Base-by-base conservation (phyloP, 2,113 vertebrate genomes). In the Danionella cerebrum region DNA sequence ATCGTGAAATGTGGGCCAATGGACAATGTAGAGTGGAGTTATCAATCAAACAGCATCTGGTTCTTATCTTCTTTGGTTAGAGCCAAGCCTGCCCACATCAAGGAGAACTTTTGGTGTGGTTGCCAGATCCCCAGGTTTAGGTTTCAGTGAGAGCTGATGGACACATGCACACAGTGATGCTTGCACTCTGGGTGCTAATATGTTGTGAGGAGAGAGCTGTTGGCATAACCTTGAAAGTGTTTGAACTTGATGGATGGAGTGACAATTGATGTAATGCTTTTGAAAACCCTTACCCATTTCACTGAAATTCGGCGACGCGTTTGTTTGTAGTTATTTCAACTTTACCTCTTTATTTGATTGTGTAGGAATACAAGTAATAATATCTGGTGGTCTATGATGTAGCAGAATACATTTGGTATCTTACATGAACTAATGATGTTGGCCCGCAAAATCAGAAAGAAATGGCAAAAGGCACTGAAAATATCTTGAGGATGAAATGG, bases 21-120 rank as follows among this genome's bases (percentile, higher is more conserved):
- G 21, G 71, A 73, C 51, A 62, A 33, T 24, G 55, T 58, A 24
- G 58, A 41, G 53, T 66, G 67, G 71, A 69, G 53, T 76, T 69
- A 76, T 78, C 80, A 78, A 78, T 79, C 55, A 76, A 62, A 68
- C 78, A 73, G 70, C 84, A 87, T 87, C 83, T 85, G 84, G 82
- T 78, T 83, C 55, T 58, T 81, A 78, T 53, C 59, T 33, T 21
- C 51, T 13, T 59, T 84, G 79, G 85, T 86, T 84, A 67, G 59
- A 87, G 80, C 70, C 84, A 85, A 80, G 8, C 39, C 16, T 11
- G 7, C 18, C 36, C 31, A 48, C 27, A 54, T 42, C 42, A 14
- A 54, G 1, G 6, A 12, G 14, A 5, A 52, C 78, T 79, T 73
- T 69, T 66, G 66, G 69, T 70, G 57, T 67, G 72, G 76, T 76